A percentile compares a stretch with the other conserved stretches of the same genome.
phyloP scores from a whole-genome alignment of 2,113 vertebrate species.

The Cyanoderma ruficeps region DNA sequence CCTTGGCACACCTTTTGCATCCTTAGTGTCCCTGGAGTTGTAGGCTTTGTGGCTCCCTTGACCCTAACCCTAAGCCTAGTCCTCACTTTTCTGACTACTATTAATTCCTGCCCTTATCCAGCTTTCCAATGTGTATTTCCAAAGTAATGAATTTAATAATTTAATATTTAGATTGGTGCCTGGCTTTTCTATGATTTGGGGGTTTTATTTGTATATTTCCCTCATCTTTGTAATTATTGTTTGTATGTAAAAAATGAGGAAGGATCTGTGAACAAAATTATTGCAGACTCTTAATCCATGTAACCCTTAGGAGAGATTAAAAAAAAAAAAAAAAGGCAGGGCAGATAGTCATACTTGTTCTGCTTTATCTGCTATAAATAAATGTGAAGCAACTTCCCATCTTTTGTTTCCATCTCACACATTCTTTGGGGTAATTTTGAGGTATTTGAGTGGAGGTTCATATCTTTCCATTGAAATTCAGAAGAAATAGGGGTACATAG shows the following conservation, averaged over 20 bases:
- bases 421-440: not conserved
- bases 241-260: not conserved
- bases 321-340: not conserved
- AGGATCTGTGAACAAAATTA: not conserved
- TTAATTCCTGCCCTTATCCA: not conserved
- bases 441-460: not conserved
- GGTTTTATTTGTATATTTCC: not conserved
- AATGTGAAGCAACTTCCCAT: not conserved
- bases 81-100: not conserved
- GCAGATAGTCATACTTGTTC: not conserved
- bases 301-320: not conserved
- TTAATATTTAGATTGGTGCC: not conserved
- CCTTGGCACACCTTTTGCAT: not conserved
- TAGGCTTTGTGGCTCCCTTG: not conserved
- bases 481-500: not conserved
- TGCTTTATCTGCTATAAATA: not conserved
- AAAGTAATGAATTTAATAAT: not conserved
- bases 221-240: not conserved
- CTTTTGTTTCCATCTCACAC: not conserved
- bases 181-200: not conserved
- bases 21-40: not conserved
- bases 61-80: not conserved
- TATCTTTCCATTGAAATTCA: not conserved
- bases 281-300: not conserved
- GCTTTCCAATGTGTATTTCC: not conserved